Evolutionary conservation across 2,113 vertebrate genomes (phyloP).

Genomic region (Acrocephalus kingi): DNA sequence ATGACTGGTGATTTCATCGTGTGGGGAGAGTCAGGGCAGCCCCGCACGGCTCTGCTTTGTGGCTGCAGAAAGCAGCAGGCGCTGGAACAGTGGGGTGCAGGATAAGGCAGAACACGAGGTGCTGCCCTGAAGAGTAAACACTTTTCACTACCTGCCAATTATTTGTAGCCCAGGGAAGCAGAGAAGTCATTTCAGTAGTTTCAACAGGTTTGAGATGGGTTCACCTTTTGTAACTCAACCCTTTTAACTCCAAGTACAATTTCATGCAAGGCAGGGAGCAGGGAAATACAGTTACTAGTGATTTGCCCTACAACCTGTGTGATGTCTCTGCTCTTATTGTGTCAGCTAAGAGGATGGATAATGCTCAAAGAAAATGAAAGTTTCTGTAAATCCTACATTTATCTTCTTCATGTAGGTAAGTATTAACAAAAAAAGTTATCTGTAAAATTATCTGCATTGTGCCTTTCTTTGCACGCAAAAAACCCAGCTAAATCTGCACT

Average conservation of each 20-base stretch:
- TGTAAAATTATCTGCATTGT: not conserved
- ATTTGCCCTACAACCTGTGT: not conserved
- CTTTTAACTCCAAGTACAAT: not conserved
- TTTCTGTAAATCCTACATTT: not conserved
- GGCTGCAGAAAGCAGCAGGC: not conserved
- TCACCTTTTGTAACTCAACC: not conserved
- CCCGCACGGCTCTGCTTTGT: not conserved
- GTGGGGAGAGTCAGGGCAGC: not conserved
- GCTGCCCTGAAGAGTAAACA: not conserved
- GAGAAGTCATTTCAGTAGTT: not conserved
- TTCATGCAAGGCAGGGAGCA: not conserved
- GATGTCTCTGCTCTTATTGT: not conserved
- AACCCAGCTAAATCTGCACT: not conserved
- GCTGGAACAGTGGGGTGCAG: rapidly evolving
- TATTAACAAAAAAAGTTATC: not conserved
- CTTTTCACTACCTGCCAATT: not conserved
- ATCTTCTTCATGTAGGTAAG: not conserved
- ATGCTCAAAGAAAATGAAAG: not conserved
- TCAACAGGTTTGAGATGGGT: not conserved
- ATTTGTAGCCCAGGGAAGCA: not conserved
- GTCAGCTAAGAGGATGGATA: not conserved
- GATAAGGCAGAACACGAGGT: not conserved
- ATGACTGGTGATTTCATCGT: rapidly evolving
- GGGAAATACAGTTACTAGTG: not conserved
- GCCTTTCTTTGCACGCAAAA: not conserved